phyloP scores from a whole-genome alignment of 2,888 invertebrate genomes.

The Melinopterus prodromus region DNA sequence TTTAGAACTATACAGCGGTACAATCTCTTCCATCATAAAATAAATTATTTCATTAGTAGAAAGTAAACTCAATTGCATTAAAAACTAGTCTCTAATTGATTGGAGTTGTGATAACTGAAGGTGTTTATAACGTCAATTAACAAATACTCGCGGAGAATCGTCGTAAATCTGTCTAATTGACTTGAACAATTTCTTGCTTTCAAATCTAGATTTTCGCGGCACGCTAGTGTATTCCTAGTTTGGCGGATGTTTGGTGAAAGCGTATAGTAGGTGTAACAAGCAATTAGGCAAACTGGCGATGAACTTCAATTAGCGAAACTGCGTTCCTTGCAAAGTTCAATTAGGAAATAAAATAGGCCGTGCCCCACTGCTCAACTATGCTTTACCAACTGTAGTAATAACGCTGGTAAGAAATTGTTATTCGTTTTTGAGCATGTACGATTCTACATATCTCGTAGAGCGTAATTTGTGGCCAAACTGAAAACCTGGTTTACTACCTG shows the following conservation, averaged over 20 bases:
- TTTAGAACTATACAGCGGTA: not conserved
- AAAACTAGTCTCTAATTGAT: not conserved
- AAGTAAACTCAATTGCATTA: constrained; percentile 4
- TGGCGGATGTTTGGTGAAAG: not conserved
- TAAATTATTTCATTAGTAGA: not conserved
- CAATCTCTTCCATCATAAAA: not conserved
- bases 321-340: not conserved
- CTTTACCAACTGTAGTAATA: not conserved
- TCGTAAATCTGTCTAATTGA: constrained; percentile 4
- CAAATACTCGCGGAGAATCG: not conserved
- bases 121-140: not conserved
- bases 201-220: not conserved
- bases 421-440: no score
- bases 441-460: no score
- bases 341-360: not conserved
- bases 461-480: no score
- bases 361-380: not conserved
- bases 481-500: no score
- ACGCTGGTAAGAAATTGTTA: not conserved
- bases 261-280: not conserved
- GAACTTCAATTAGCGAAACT: not conserved
- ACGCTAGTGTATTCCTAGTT: not conserved
- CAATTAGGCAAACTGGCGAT: not conserved
- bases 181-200: not conserved
- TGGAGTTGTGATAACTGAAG: not conserved